Percentiles rank a stretch among this genome's conserved stretches.
phyloP scores from a whole-genome alignment of 2,888 invertebrate species.

The Melikaiella ostensackeni region DNA sequence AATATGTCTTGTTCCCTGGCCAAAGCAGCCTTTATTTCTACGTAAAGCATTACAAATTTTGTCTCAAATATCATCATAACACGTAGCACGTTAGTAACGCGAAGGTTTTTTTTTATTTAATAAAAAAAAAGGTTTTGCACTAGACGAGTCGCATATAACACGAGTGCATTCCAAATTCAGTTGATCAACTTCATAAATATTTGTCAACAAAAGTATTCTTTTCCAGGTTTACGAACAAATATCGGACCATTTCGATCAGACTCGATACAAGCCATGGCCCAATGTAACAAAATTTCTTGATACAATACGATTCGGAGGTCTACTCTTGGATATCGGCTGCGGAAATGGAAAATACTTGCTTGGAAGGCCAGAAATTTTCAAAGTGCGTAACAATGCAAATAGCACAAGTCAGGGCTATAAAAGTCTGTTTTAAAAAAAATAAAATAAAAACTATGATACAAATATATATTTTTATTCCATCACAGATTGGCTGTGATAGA shows the following conservation, averaged over 20 bases:
- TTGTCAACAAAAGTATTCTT: background rate
- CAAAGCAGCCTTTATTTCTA: no score
- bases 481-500: constrained; percentile 90
- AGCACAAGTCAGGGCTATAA: constrained; percentile 51
- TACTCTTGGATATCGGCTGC: constrained; percentile 95
- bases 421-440: no score
- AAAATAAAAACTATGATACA: no score
- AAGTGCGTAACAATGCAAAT: constrained; percentile 55
- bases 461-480: constrained; percentile 41
- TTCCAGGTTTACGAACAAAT: constrained; percentile 94
- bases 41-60: no score
- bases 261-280: constrained; percentile 97
- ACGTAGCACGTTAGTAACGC: no score
- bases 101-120: no score
- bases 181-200: no score
- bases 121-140: no score
- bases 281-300: constrained; percentile 89
- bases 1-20: no score
- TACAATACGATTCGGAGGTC: constrained; percentile 82
- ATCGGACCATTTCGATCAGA: constrained; percentile 95
- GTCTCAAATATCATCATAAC: no score
- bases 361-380: constrained; percentile 60
- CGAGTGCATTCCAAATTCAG: no score
- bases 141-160: no score
- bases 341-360: constrained; percentile 98